Base-by-base conservation (phyloP, 92 coral and sea anemone species). In the Epizoanthus fatuus region DNA sequence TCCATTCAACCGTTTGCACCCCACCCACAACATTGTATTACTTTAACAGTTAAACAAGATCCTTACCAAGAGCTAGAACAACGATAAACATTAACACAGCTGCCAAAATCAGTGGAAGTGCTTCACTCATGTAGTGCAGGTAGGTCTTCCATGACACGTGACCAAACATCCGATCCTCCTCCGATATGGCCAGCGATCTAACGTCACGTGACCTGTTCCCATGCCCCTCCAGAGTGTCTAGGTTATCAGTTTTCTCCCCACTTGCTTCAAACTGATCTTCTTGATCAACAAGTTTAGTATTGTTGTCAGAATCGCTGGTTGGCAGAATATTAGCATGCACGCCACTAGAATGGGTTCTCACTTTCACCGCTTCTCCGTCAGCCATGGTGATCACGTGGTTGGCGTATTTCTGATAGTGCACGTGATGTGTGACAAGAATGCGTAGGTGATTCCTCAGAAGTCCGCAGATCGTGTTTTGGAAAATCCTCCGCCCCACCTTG, bases 131-230 rank as follows among this genome's bases (percentile, higher is more conserved):
- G 4, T 72, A 49, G 0, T 4, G n/a, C 11, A 72, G 19, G 14
- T 72, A 72, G 6, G 76, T 72, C 40, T 22, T 72, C 59, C 58
- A 72, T 13, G 76, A 7, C 56, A 72, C 76, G n/a, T 69, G 75
- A 17, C 75, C 75, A 69, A 69, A 40, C n/a, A 37, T 4, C 5
- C 75, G 38, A 11, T 69, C 76, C 1, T 72, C 76, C 9, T 72
- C 39, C 7, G 76, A 49, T 72, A 49, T 72, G 4, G 16, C 9
- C 60, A 72, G n/a, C 3, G 60, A 3, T 19, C 59, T 45, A 20
- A 49, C 1, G 8, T 72, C 39, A 3, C 2, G 56, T 72, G 39
- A 47, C 4, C n/a, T 57, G 2, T 11, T 0, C 5, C 1, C 58
- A 1, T 13, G 25, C 1, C 1, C 25, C 13, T 17, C 10, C 11